These are phyloP conservation scores for Drosophila picticornis DNA, from an alignment of 2,888 invertebrate genomes.

Conservation along the genomic window DNA sequence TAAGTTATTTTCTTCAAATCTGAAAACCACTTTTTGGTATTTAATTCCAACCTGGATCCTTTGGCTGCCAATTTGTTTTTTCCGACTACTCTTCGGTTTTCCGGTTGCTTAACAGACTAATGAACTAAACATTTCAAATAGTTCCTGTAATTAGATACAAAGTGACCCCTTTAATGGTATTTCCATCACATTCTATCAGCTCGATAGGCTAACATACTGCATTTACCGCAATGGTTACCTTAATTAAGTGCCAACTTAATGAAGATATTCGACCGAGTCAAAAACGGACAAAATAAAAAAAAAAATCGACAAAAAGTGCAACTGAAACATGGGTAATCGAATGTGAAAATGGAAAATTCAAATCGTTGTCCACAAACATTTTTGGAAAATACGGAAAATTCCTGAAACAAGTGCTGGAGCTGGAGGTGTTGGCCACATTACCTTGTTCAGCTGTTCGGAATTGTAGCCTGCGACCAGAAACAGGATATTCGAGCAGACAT, in stretches of 20 bases:
- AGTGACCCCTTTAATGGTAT: neutral
- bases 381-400: slow-evolving; percentile 28
- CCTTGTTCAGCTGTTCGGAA: slow-evolving; percentile 87
- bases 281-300: neutral
- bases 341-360: slow-evolving; percentile 24
- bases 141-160: neutral
- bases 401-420: neutral
- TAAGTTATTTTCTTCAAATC: neutral
- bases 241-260: slow-evolving; percentile 67
- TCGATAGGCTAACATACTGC: neutral
- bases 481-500: slow-evolving; percentile 87
- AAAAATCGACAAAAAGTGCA: neutral
- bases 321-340: slow-evolving; percentile 13
- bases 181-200: neutral
- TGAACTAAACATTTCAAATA: neutral
- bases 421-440: slow-evolving; percentile 66
- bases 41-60: rapidly evolving
- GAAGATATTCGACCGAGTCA: slow-evolving; percentile 39
- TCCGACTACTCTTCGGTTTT: neutral
- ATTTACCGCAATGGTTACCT: slow-evolving; percentile 27
- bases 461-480: slow-evolving; percentile 88
- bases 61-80: neutral
- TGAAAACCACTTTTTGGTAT: neutral
- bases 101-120: neutral
- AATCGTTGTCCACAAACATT: slow-evolving; percentile 50